Conservation (phyloP, 2,113 vertebrate species). For the Triplophysa siluroides region DNA sequence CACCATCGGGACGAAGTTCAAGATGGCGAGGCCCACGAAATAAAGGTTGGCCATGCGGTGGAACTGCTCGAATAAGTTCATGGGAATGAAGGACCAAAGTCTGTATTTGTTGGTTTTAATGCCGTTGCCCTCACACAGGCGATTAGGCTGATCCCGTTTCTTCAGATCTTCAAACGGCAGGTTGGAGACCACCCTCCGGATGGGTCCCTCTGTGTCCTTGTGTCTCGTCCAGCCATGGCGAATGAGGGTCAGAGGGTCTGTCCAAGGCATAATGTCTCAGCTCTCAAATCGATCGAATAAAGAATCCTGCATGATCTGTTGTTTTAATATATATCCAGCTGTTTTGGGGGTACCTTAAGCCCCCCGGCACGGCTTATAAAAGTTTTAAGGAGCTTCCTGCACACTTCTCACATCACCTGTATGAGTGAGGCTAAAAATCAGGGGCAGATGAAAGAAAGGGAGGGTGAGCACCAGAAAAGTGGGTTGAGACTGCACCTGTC, state of each 20-base stretch:
- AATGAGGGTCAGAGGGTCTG: conserved; percentile 60
- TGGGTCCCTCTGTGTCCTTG: conserved; percentile 74
- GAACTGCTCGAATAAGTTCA: conserved; percentile 90
- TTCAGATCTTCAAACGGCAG: conserved; percentile 74
- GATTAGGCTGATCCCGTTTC: conserved; percentile 81
- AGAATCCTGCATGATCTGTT: conserved; percentile 12
- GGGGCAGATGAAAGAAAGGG: neutral
- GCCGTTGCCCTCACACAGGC: conserved; percentile 76
- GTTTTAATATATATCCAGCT: neutral
- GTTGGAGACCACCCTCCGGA: conserved; percentile 80
- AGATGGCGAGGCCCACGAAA: conserved; percentile 80
- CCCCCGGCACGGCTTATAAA: neutral
- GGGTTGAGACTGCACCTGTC: conserved; percentile 57
- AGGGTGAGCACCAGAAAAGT: conserved; percentile 14
- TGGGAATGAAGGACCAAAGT: conserved; percentile 84
- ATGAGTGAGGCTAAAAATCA: conserved; percentile 6
- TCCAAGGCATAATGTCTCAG: conserved; percentile 66
- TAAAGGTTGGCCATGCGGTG: conserved; percentile 90
- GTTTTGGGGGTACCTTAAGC: neutral
- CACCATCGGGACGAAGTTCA: conserved; percentile 88
- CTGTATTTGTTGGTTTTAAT: conserved; percentile 92
- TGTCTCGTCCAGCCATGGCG: conserved; percentile 69
- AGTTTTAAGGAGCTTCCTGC: neutral
- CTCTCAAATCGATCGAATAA: neutral
- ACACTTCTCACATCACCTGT: conserved; percentile 25